Percentiles rank a stretch among this genome's conserved stretches.
phyloP scores from a whole-genome alignment of 2,888 invertebrate genomes.

The Portevinia maculata region DNA sequence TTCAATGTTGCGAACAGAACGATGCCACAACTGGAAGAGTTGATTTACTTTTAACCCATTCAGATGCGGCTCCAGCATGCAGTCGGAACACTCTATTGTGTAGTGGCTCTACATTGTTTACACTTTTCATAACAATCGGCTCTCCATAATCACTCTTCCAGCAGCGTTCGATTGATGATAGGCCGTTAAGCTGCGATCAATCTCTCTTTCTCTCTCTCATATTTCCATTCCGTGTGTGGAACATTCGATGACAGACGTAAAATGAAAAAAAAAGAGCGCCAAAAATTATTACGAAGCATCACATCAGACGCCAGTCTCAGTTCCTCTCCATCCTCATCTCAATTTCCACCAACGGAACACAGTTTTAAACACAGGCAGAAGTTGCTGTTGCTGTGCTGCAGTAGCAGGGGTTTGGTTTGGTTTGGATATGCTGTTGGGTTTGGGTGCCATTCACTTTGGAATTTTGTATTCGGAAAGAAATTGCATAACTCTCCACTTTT shows the following conservation, averaged over 20 bases:
- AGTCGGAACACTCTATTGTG: no score
- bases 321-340: background rate
- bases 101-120: no score
- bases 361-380: background rate
- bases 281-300: background rate
- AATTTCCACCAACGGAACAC: background rate
- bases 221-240: slow-evolving; percentile 29
- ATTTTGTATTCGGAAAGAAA: slow-evolving; percentile 41
- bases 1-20: no score
- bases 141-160: slow-evolving; percentile 25
- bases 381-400: slow-evolving; percentile 3
- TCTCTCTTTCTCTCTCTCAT: slow-evolving; percentile 25
- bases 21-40: no score
- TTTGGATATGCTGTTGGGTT: background rate
- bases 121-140: slow-evolving; percentile 40
- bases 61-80: no score
- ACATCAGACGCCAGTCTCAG: slow-evolving; percentile 1
- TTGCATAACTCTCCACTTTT: slow-evolving; percentile 57
- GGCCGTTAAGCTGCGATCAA: slow-evolving; percentile 46
- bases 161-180: slow-evolving; percentile 57
- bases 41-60: no score
- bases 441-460: slow-evolving; percentile 57
- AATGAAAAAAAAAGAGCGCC: slow-evolving; percentile 17
- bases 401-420: background rate
- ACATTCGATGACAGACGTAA: slow-evolving; percentile 45